Evolutionary conservation across 2,113 vertebrate species (phyloP).

Genomic region (Callionymus lyra): DNA sequence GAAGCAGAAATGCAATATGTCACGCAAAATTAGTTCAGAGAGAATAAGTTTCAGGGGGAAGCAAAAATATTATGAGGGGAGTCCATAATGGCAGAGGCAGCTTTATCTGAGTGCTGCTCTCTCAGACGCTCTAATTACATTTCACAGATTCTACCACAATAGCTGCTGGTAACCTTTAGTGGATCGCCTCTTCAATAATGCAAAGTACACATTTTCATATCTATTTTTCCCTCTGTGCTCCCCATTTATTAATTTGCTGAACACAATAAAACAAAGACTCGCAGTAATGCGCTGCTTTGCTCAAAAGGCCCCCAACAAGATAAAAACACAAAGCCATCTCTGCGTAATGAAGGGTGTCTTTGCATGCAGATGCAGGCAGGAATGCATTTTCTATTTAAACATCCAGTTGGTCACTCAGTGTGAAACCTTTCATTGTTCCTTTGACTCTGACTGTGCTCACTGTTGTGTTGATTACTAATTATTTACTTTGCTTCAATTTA

Average conservation of each 20-base stretch:
- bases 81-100: slow-evolving; percentile 56
- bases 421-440: slow-evolving; percentile 18
- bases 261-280: slow-evolving; percentile 73
- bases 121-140: slow-evolving; percentile 72
- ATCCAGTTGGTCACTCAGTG: slow-evolving; percentile 32
- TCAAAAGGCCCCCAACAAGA: slow-evolving; percentile 59
- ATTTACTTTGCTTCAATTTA: neutral
- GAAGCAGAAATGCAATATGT: slow-evolving; percentile 74
- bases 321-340: slow-evolving; percentile 57
- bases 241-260: slow-evolving; percentile 77
- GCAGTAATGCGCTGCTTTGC: slow-evolving; percentile 63
- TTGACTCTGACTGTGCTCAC: slow-evolving; percentile 10
- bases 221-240: slow-evolving; percentile 61
- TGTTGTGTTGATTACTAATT: neutral
- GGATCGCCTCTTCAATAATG: slow-evolving; percentile 73
- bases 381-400: slow-evolving; percentile 35
- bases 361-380: slow-evolving; percentile 35
- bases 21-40: slow-evolving; percentile 74
- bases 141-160: slow-evolving; percentile 73
- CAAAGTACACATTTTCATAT: slow-evolving; percentile 76
- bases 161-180: slow-evolving; percentile 74
- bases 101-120: slow-evolving; percentile 61
- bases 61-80: slow-evolving; percentile 64
- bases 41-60: slow-evolving; percentile 69
- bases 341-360: slow-evolving; percentile 47